Base-by-base conservation (phyloP, 92 coral and sea anemone genomes). In the Hydrozoanthus gracilis region DNA sequence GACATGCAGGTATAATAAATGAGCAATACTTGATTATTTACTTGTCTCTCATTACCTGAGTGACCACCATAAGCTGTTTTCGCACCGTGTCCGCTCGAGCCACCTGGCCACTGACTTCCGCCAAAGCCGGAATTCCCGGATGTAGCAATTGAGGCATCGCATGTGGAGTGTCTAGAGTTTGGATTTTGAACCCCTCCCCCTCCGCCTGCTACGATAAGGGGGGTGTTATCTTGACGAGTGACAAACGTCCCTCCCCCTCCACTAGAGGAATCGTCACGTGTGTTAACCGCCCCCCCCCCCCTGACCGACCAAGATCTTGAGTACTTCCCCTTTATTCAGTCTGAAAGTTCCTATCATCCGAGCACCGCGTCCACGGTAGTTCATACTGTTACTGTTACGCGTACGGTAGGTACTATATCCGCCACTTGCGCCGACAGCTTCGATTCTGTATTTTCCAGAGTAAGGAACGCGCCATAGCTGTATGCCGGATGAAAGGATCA, bases 171-270 rank as follows among this genome's bases (percentile, higher is more conserved):
- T 17, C 91, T 82, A 15, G 49, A 51, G 0, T 2, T 27, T 0
- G 71, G 87, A 0, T 6, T 0, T 27, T 89, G 89, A 16, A 50
- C 66, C 3, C 92, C 92, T 11, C 83, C 95, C 17, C 95, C 95
- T 35, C 92, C 93, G 72, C 95, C 95, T 11, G 91, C 95, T 50
- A 91, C 89, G 18, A 89, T 70, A 15, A 92, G 55, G 16, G 91
- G 92, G 6, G 88, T 76, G 55, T 86, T 84, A 61, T 73, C 71
- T 51, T 76, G 89, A 16, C 80, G 80, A 18, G 78, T 92, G 14
- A 90, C 95, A 88, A 92, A 92, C 15, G 87, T 90, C 2, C 95
- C 95, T 8, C 95, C 95, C 15, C 95, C 95, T 27, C 95, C 95
- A 0, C 91, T 91, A 16, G 91, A 62, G 60, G 83, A 54, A 6